phyloP scores from a whole-genome alignment of 2,888 invertebrate species.

The Drosophila prolongata region DNA sequence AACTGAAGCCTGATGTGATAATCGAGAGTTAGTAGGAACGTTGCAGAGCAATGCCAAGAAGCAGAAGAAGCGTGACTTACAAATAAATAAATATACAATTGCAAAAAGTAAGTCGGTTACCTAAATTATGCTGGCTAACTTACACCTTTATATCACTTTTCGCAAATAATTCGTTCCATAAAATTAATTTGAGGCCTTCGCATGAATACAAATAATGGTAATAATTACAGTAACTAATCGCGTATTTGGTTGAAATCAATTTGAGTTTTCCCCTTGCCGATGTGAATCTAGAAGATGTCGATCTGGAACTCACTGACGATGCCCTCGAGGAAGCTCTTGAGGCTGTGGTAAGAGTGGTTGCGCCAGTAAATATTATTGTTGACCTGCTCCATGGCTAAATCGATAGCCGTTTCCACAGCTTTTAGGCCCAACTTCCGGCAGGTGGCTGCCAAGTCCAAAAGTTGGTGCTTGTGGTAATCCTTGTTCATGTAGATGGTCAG shows the following conservation, averaged over 20 bases:
- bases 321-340: conserved; percentile 82
- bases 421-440: conserved; percentile 81
- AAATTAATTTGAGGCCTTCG: conserved; percentile 74
- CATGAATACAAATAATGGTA: conserved; percentile 46
- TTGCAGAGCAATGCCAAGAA: conserved; percentile 47
- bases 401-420: conserved; percentile 81
- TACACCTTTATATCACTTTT: conserved; percentile 83
- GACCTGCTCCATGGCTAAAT: conserved; percentile 83
- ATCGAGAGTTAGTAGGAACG: conserved; percentile 65
- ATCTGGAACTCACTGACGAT: conserved; percentile 83
- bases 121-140: conserved; percentile 75
- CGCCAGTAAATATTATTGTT: conserved; percentile 84
- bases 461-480: conserved; percentile 83
- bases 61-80: conserved; percentile 57
- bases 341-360: conserved; percentile 82
- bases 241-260: conserved; percentile 54
- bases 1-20: conserved; percentile 29
- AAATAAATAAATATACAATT: conserved; percentile 64
- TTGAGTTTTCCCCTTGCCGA: conserved; percentile 14
- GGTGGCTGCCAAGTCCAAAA: conserved; percentile 79
- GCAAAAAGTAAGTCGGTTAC: conserved; percentile 59
- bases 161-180: conserved; percentile 76
- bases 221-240: conserved; percentile 54
- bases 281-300: conserved; percentile 78
- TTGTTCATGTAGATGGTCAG: conserved; percentile 86